A percentile compares a stretch with the other conserved stretches of the same genome.
Conservation (phyloP, 2,888 invertebrate species). For the Platypus cylindrus region DNA sequence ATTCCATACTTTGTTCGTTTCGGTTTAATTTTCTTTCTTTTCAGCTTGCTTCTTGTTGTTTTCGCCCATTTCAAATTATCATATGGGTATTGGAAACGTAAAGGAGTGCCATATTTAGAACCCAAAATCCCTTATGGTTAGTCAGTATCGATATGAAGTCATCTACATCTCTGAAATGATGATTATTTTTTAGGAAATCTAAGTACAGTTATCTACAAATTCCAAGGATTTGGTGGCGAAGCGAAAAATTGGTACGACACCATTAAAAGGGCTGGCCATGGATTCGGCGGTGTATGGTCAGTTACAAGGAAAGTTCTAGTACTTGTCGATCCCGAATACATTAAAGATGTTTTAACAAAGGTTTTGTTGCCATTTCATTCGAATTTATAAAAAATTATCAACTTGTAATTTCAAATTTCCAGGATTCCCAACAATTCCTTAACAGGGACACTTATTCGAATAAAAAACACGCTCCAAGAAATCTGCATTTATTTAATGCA, state of each 20-base stretch:
- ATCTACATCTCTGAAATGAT: not conserved
- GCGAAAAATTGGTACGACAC: constrained; percentile 17
- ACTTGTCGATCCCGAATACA: constrained; percentile 23
- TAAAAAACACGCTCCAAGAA: constrained; percentile 27
- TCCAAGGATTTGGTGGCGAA: constrained; percentile 3
- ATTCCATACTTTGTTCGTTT: no score
- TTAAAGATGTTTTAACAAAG: constrained; percentile 14
- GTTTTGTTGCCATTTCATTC: no score
- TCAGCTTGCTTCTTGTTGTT: no score
- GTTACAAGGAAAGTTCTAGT: constrained; percentile 19
- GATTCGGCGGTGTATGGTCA: constrained; percentile 18
- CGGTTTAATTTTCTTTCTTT: no score
- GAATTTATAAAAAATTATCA: not conserved
- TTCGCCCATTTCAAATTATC: constrained; percentile 3
- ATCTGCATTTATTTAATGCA: constrained; percentile 43
- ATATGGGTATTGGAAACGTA: constrained; percentile 6
- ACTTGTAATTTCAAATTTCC: constrained; percentile 1
- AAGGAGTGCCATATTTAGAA: constrained; percentile 5
- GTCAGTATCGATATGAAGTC: not conserved
- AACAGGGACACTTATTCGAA: constrained; percentile 26
- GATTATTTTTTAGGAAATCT: constrained; percentile 9
- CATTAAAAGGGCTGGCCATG: constrained; percentile 15
- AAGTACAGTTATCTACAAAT: constrained; percentile 1
- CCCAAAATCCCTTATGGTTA: constrained; percentile 7
- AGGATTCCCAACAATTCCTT: constrained; percentile 18